Conservation (phyloP, 2,797 vertebrate species). For the Aeoliscus strigatus region DNA sequence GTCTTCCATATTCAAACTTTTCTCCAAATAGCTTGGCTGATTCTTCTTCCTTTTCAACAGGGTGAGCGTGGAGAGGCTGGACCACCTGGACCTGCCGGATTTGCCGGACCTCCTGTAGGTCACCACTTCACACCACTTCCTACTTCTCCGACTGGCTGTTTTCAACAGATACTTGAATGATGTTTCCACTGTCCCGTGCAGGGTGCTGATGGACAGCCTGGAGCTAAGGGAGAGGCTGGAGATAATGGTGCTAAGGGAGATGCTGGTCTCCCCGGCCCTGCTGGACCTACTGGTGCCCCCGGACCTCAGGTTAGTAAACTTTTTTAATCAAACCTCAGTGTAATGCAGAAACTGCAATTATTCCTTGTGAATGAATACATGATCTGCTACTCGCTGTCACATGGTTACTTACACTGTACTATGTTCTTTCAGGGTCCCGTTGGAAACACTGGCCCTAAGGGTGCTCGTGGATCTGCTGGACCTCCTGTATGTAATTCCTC, state of each 20-base stretch:
- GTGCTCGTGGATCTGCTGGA: slow-evolving; percentile 87
- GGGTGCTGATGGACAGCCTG: slow-evolving; percentile 91
- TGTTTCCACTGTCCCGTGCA: slow-evolving; percentile 35
- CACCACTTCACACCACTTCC: background rate
- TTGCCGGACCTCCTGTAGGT: slow-evolving; percentile 94
- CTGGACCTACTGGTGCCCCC: slow-evolving; percentile 88
- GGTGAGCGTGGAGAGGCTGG: slow-evolving; percentile 94
- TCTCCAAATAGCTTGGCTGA: slow-evolving; percentile 9
- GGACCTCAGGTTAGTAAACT: slow-evolving; percentile 82
- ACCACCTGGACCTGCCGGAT: slow-evolving; percentile 91
- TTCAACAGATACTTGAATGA: background rate
- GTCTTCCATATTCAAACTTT: too few relatives aligned
- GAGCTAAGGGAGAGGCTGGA: slow-evolving; percentile 94
- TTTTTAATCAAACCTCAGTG: background rate
- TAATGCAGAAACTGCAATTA: background rate
- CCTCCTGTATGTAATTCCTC: slow-evolving; percentile 82
- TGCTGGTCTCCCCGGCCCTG: slow-evolving; percentile 81
- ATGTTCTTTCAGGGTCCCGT: slow-evolving; percentile 80
- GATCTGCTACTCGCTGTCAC: background rate
- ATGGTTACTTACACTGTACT: slow-evolving; percentile 13
- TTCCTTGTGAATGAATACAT: background rate
- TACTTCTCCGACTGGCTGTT: background rate
- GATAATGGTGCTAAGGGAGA: slow-evolving; percentile 95
- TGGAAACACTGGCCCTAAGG: slow-evolving; percentile 92
- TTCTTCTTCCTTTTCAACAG: slow-evolving; percentile 54